Evolutionary conservation across 1,140 invertebrate species (phyloP).

Genomic region (Trachymyrmex cornetzi): DNA sequence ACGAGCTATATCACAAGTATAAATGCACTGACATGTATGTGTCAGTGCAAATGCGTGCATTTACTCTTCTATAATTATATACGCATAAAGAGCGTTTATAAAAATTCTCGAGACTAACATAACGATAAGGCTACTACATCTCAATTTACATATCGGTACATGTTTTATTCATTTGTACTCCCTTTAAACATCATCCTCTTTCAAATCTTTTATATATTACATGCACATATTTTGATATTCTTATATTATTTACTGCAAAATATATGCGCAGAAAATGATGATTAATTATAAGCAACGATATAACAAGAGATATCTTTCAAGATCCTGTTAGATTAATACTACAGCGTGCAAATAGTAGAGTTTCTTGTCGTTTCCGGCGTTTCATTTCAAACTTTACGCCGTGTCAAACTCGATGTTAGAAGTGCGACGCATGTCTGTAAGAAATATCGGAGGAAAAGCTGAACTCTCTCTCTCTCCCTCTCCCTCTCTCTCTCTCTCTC

Average conservation of each 20-base stretch:
- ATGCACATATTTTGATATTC: not conserved
- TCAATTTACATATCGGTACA: not conserved
- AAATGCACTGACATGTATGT: slow-evolving; percentile 15
- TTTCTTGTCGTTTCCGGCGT: slow-evolving; percentile 41
- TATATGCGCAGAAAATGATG: not conserved
- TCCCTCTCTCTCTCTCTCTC: not conserved
- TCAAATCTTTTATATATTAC: not conserved
- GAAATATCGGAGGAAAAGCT: slow-evolving; percentile 25
- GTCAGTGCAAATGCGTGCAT: slow-evolving; percentile 1
- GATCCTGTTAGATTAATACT: slow-evolving; percentile 32
- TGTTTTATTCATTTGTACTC: slow-evolving; percentile 21
- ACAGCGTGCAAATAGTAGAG: not conserved
- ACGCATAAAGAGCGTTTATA: not conserved
- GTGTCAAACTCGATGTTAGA: slow-evolving; percentile 37
- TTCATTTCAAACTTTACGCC: slow-evolving; percentile 40
- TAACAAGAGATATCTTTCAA: not conserved
- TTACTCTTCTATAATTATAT: slow-evolving; percentile 39
- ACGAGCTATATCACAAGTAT: not conserved
- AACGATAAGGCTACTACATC: slow-evolving; percentile 15
- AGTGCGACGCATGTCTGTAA: slow-evolving; percentile 14
- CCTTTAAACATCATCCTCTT: not conserved
- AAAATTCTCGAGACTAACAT: not conserved
- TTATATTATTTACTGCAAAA: not conserved
- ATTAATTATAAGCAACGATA: slow-evolving; percentile 22
- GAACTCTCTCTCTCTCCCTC: not conserved